Base-by-base conservation (phyloP, 2,797 vertebrate genomes). In the Nyctibius grandis region DNA sequence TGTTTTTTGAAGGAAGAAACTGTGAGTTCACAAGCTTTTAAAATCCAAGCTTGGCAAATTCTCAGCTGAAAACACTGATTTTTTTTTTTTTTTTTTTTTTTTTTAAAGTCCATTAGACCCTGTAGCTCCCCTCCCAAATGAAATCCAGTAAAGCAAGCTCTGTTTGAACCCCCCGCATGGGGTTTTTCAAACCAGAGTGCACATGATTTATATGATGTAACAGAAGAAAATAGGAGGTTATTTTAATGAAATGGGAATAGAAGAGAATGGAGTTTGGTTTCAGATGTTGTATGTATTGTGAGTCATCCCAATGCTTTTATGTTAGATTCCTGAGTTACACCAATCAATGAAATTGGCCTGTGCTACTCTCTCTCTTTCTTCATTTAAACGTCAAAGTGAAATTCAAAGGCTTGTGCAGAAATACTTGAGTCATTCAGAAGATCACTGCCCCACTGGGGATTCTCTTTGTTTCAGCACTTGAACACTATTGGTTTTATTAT, bases 311-410 rank as follows among this genome's bases (percentile, higher is more conserved):
- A 9, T 92, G 95, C 96, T 97, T 97, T 97, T 97, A 97, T 96
- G 95, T 94, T 91, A 95, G 91, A 95, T 96, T 97, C 96, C 94
- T 93, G 92, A 97, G 95, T 95, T 96, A 93, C 78, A 95, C 68
- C 85, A 97, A 95, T 97, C 97, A 96, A 97, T 97, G 93, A 96
- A 97, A 97, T 97, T 96, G 94, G 95, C 77, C 76, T 87, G 67
- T 93, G 78, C 91, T 95, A 96, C 97, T 89, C 84, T 96, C 87
- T 96, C 85, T 64, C 76, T 91, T 94, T 91, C 88, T 96, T 97
- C 94, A 92, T 97, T 97, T 97, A 93, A 96, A 96, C 92, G 96
- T 97, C 94, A 97, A 98, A 97, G 95, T 97, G 95, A 97, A 98
- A 97, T 95, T 97, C 97, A 98, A 97, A 98, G 95, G 81, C 96